Evolutionary conservation across 2,888 invertebrate genomes (phyloP).

Genomic region (Drosophila siamana): DNA sequence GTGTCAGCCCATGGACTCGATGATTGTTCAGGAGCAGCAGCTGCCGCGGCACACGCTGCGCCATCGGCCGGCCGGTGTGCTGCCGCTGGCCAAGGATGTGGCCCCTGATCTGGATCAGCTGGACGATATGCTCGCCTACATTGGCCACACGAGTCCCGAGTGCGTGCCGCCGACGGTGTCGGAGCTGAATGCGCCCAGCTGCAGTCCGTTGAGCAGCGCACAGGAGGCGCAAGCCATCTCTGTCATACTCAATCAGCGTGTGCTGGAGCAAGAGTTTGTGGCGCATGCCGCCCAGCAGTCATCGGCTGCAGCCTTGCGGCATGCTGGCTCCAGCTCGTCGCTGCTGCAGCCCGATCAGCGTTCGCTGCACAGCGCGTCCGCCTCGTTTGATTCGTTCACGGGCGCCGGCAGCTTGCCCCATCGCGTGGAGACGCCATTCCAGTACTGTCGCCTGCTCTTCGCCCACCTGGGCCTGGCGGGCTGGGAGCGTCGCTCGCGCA

Average conservation of each 20-base stretch:
- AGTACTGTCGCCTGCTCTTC: slow-evolving; percentile 94
- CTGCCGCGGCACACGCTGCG: slow-evolving; percentile 90
- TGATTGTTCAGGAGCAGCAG: slow-evolving; percentile 86
- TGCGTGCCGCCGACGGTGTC: slow-evolving; percentile 89
- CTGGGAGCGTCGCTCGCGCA: slow-evolving; percentile 93
- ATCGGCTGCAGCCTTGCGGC: slow-evolving; percentile 23
- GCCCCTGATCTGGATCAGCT: slow-evolving; percentile 96
- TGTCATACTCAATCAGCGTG: slow-evolving; percentile 93
- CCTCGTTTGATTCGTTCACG: slow-evolving; percentile 86
- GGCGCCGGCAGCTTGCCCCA: slow-evolving; percentile 85
- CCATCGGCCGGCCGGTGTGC: slow-evolving; percentile 90
- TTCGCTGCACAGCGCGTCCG: slow-evolving; percentile 70
- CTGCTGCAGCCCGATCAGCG: slow-evolving; percentile 78
- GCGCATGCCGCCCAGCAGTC: slow-evolving; percentile 81
- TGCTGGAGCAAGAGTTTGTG: slow-evolving; percentile 92
- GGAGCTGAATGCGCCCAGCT: slow-evolving; percentile 92
- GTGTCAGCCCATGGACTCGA: slow-evolving; percentile 76
- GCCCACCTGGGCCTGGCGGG: slow-evolving; percentile 96
- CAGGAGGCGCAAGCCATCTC: slow-evolving; percentile 94
- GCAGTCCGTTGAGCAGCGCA: slow-evolving; percentile 90
- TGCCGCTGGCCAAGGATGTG: slow-evolving; percentile 93
- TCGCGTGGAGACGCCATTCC: slow-evolving; percentile 89
- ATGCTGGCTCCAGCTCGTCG: slow-evolving; percentile 46
- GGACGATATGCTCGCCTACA: slow-evolving; percentile 96
- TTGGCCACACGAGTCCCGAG: slow-evolving; percentile 96